Evolutionary conservation across 2,888 invertebrate genomes (phyloP), one percentile per base, ranked within the genome.

Genomic region (Podabrus alpinus): DNA sequence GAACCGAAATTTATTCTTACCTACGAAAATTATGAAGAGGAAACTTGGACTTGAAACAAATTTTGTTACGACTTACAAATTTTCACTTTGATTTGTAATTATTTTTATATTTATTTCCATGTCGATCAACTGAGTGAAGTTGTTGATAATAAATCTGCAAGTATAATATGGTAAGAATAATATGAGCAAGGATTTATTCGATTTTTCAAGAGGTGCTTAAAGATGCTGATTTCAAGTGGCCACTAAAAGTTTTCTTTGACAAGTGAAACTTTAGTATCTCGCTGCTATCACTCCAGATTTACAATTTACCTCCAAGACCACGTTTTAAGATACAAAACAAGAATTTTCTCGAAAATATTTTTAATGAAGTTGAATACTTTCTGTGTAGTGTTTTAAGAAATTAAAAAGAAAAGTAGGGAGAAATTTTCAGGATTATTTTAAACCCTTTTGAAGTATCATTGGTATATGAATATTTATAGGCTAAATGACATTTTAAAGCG

Each of bases 401-500:
- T 45, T 45, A 45, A 45, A 77, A 77, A 75, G 75, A 73, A 76
- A 75, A 75, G 72, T 75, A 75, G 73, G 76, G 72, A 71, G 71
- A 77, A 77, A 75, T 75, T 75, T 77, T 73, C 75, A 77, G 76
- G 77, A 77, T 73, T 75, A 75, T 75, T 69, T 71, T 78, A 74
- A 78, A 78, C 77, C 78, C 78, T 78, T 78, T 74, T 70, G 76
- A 76, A 45, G 78, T 76, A 78, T 78, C 78, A 78, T 78, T 76
- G 78, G 78, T 72, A 74, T 74, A 78, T 78, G 78, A 78, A 78
- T 78, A 78, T 78, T 78, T 76, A 78, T 78, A 71, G 78, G 74
- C 68, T 76, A 78, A 78, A 78, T 78, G 78, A 74, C 78, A 78
- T 78, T 74, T 64, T 73, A 72, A 76, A 76, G 78, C 71, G 76